These are phyloP conservation scores for Pachydiplax longipennis DNA, from an alignment of 2,888 invertebrate species.

Conservation along the genomic window DNA sequence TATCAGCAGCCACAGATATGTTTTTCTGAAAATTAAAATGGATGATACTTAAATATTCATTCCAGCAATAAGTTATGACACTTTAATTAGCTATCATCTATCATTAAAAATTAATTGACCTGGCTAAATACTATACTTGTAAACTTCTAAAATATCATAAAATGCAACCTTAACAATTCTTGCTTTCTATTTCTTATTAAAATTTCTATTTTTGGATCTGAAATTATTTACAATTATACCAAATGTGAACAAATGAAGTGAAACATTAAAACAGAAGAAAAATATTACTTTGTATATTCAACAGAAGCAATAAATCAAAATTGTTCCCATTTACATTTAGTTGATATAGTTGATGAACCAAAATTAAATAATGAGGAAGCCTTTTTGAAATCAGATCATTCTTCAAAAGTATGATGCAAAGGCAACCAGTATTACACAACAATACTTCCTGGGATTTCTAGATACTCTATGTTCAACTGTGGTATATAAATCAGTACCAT, in stretches of 20 bases:
- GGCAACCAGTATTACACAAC: too few species aligned
- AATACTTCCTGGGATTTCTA: too few species aligned
- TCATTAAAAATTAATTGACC: neutral
- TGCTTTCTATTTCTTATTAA: too few species aligned
- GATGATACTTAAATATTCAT: neutral
- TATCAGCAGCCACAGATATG: slow-evolving; percentile 17
- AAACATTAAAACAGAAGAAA: neutral
- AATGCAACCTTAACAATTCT: too few species aligned
- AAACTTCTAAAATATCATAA: neutral
- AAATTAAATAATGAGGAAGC: too few species aligned
- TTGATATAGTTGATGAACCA: too few species aligned
- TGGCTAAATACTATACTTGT: neutral
- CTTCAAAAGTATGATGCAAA: too few species aligned
- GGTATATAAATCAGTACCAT: too few species aligned
- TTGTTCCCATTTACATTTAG: too few species aligned
- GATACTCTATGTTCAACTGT: too few species aligned
- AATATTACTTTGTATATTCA: neutral
- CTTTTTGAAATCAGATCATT: too few species aligned
- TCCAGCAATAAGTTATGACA: neutral
- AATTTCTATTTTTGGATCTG: too few species aligned
- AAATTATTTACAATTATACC: neutral
- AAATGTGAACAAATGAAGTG: neutral
- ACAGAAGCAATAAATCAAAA: neutral
- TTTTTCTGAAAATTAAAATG: slow-evolving; percentile 64
- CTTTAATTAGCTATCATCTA: neutral